Percentiles rank a stretch among this genome's conserved stretches.
These are phyloP conservation scores for Anaspis maculata DNA, from an alignment of 2,888 invertebrate species.

Conservation along the genomic window DNA sequence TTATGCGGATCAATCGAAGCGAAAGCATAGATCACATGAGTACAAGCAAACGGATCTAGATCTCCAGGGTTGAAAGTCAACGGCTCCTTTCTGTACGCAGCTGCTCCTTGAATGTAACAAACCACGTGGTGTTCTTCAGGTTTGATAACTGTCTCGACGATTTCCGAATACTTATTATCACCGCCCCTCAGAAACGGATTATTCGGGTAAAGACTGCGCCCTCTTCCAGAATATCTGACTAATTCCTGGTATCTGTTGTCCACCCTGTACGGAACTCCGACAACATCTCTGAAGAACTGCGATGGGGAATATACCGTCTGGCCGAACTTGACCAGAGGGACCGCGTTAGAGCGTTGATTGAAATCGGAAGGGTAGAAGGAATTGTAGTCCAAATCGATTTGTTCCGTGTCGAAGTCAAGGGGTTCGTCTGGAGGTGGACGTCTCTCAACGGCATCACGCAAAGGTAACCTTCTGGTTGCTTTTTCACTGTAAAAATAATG, in stretches of 20 bases:
- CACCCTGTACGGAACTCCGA: constrained; percentile 26
- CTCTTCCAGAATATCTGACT: constrained; percentile 19
- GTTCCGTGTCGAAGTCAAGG: constrained; percentile 17
- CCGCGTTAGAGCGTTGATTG: too few relatives aligned
- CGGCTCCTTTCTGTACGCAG: constrained; percentile 59
- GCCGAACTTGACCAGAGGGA: too few relatives aligned
- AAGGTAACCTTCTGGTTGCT: constrained; percentile 50
- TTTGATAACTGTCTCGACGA: constrained; percentile 5
- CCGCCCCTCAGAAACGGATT: constrained; percentile 13
- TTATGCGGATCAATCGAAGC: constrained; percentile 61
- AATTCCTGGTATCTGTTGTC: constrained; percentile 31
- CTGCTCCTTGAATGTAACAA: constrained; percentile 62
- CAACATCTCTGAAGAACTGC: constrained; percentile 24
- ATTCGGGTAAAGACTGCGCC: constrained; percentile 20
- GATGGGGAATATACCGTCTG: constrained; percentile 22
- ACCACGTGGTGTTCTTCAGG: constrained; percentile 45
- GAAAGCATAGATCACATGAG: constrained; percentile 66
- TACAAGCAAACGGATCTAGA: constrained; percentile 58
- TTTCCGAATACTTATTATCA: constrained; percentile 8
- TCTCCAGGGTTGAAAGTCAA: constrained; percentile 56
- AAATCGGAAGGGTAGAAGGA: constrained; percentile 1
- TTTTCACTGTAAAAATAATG: too few relatives aligned
- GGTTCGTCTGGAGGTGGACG: constrained; percentile 43
- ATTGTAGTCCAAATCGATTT: neutral
- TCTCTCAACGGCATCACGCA: constrained; percentile 65